phyloP scores from a whole-genome alignment of 2,113 vertebrate genomes.

The Barbus barbus region DNA sequence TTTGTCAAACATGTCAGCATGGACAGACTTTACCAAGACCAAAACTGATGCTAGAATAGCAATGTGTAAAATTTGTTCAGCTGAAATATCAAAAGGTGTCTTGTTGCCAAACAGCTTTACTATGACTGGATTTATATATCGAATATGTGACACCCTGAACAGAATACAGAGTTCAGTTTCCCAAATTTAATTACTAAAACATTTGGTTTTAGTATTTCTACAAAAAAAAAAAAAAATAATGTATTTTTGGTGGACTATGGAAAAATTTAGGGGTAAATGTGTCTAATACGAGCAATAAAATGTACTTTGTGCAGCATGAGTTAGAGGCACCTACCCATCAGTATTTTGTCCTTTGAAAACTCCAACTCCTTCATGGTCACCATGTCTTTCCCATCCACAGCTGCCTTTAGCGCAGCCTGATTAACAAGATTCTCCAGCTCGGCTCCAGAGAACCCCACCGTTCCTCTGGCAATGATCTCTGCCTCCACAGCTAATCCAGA shows the following conservation, averaged over 20 bases:
- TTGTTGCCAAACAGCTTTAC: no score
- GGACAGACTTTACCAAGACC: no score
- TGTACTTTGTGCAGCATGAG: background rate
- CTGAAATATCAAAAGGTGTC: background rate
- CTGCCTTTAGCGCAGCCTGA: conserved; percentile 95
- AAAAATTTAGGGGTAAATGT: background rate
- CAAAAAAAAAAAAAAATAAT: no score
- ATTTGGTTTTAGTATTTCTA: background rate
- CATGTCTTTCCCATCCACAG: conserved; percentile 95
- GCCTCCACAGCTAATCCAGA: conserved; percentile 78
- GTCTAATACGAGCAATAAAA: background rate
- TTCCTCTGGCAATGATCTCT: conserved; percentile 93
- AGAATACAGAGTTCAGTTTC: background rate
- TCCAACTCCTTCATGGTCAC: conserved; percentile 96
- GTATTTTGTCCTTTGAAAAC: conserved; percentile 98
- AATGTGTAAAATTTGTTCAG: background rate
- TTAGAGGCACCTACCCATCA: conserved; percentile 82
- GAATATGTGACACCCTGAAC: background rate
- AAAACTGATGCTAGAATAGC: background rate
- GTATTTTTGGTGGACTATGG: no score
- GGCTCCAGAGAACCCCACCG: conserved; percentile 97
- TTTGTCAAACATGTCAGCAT: no score
- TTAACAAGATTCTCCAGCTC: conserved; percentile 98
- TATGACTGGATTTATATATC: no score
- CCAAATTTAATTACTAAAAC: background rate